Conservation (phyloP, 2,113 vertebrate genomes). For the Theristicus caerulescens region DNA sequence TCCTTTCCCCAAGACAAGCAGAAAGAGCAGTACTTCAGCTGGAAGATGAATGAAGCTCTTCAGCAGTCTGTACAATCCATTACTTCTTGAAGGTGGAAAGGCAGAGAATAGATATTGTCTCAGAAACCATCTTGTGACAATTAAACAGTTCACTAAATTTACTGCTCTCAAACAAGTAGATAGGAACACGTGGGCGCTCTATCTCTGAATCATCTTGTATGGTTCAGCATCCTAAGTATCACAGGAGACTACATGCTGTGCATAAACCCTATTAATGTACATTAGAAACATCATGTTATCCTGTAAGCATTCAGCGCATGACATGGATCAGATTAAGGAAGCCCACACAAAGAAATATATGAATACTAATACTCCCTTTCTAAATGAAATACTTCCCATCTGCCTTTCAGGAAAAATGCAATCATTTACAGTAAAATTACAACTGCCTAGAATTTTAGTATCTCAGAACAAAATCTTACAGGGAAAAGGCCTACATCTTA, state of each 20-base stretch:
- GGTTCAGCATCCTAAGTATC: constrained; percentile 15
- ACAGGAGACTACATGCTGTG: constrained; percentile 2
- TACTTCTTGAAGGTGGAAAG: constrained; percentile 24
- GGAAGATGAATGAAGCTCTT: constrained; percentile 24
- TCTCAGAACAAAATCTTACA: not conserved
- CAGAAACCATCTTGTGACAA: constrained; percentile 3
- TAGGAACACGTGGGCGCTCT: not conserved
- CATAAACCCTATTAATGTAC: constrained; percentile 1
- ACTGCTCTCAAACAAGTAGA: not conserved
- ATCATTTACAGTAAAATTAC: not conserved
- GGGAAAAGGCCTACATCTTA: not conserved
- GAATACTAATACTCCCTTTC: constrained; percentile 28
- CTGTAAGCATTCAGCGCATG: not conserved
- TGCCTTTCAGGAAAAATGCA: constrained; percentile 1
- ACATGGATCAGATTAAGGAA: constrained; percentile 20
- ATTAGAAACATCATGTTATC: not conserved
- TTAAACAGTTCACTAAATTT: constrained; percentile 30
- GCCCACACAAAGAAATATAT: constrained; percentile 36
- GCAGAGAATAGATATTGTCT: not conserved
- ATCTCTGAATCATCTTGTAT: constrained; percentile 9
- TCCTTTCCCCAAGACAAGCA: not conserved
- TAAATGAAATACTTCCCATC: constrained; percentile 24
- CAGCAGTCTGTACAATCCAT: not conserved
- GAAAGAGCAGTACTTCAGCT: constrained; percentile 6
- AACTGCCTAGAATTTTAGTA: not conserved